Conservation (phyloP, 1,140 invertebrate genomes). For the Globodera ellingtonae region DNA sequence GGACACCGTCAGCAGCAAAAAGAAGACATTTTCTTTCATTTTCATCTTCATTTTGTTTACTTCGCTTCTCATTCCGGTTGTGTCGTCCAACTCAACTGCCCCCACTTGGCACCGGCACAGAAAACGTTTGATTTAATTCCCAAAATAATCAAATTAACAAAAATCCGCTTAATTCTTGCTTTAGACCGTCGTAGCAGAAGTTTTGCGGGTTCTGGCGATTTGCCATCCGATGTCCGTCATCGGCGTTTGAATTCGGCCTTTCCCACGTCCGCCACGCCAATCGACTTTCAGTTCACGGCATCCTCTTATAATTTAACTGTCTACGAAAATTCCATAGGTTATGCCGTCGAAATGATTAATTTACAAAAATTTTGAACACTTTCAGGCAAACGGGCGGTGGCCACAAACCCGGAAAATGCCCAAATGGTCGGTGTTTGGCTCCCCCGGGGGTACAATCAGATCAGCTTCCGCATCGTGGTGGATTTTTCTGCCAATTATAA, state of each 20-base stretch:
- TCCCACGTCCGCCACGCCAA: conserved; percentile 10
- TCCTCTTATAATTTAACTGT: conserved; percentile 44
- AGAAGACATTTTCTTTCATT: background rate
- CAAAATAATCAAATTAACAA: background rate
- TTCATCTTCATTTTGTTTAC: background rate
- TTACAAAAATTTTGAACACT: conserved; percentile 5
- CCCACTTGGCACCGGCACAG: background rate
- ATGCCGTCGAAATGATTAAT: background rate
- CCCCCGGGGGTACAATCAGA: conserved; percentile 43
- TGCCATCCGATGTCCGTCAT: background rate
- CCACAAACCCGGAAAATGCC: conserved; percentile 19
- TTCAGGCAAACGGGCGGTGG: conserved; percentile 8
- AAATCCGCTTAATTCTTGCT: background rate
- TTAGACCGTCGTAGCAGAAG: background rate
- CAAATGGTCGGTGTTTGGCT: conserved; percentile 50
- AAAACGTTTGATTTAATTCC: background rate
- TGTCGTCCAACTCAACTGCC: background rate
- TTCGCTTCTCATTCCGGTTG: background rate
- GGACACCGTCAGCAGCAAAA: background rate
- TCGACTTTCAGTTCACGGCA: conserved; percentile 51
- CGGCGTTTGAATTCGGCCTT: background rate
- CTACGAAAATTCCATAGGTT: conserved; percentile 40
- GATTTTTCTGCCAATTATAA: conserved; percentile 24
- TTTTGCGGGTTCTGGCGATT: background rate
- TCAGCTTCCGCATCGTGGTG: conserved; percentile 52